Evolutionary conservation across 2,113 vertebrate genomes (phyloP), one percentile per base, ranked within the genome.

Genomic region (Ailuropoda melanoleuca): DNA sequence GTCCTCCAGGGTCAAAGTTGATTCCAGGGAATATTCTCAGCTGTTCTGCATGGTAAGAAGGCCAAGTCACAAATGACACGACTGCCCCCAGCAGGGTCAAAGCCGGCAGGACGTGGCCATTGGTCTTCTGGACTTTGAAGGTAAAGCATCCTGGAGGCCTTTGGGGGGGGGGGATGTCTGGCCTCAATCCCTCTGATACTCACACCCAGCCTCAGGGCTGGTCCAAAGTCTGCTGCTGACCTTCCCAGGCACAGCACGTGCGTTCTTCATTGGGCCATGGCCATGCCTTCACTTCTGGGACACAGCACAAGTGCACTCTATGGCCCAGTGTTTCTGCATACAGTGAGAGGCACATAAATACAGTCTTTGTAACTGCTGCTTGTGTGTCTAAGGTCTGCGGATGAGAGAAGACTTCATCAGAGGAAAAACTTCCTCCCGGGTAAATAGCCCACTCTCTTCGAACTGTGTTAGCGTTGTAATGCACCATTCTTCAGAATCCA

Each of bases 71-170:
- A 86, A 14, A 58, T 58, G 21, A 39, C 21, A 75, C 39, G 62
- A 31, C 50, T 34, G 43, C 4, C 43, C 58, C 29, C 19, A 23
- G 43, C 15, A 34, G 8, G 14, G 50, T 66, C 50, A 50, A 6
- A 43, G 64, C 18, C 19, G n/a, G 23, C 66, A 68, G 77, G 21
- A 8, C 43, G 9, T 9, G 50, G 18, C 18, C 19, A 7, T 55
- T 60, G 58, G 74, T 14, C 83, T 31, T 88, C 78, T 92, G 81
- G 56, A 88, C 96, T 92, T 93, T 85, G 14, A 70, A 92, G 50
- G 72, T 43, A 23, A 78, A 74, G 62, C n/a, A 80, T 29, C 78
- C 14, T 0, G 8, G 37, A 77, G 24, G n/a, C 12, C 55, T 74
- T 88, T 75, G 29, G 34, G 78, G 82, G 31, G 3, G 4, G 14